phyloP scores from a whole-genome alignment of 2,888 invertebrate species.

The Caenorhabditis sp. region DNA sequence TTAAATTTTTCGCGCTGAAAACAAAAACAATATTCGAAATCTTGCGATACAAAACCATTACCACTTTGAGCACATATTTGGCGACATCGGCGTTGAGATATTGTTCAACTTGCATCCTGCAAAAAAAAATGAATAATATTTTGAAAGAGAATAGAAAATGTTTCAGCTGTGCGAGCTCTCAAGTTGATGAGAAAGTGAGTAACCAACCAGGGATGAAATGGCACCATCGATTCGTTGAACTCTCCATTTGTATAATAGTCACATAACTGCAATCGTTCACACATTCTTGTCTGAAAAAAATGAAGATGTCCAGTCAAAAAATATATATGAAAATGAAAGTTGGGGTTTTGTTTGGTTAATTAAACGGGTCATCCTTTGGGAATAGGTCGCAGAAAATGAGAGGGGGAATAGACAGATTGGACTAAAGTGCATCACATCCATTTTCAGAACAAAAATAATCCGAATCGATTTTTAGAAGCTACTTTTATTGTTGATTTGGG shows the following conservation, averaged over 20 bases:
- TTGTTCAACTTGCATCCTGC: conserved; percentile 36
- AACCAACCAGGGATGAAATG: neutral
- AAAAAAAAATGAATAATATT: conserved; percentile 7
- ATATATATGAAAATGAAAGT: neutral
- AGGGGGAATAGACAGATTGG: neutral
- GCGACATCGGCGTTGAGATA: conserved; percentile 37
- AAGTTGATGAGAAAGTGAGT: neutral
- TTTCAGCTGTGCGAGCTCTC: neutral
- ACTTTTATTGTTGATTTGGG: no score
- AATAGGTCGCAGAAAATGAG: neutral
- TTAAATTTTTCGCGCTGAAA: conserved; percentile 21
- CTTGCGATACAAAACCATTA: no score
- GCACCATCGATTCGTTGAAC: conserved; percentile 4
- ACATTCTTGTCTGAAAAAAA: neutral
- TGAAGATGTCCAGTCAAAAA: no score
- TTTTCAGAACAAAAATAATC: no score
- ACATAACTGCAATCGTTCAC: neutral
- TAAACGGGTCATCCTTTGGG: neutral
- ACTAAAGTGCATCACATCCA: neutral
- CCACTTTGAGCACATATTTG: conserved; percentile 30
- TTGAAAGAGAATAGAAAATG: neutral
- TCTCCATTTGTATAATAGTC: conserved; percentile 1
- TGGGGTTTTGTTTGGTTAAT: neutral
- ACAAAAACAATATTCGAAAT: no score
- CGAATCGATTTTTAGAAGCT: no score